These are phyloP conservation scores for Alsophila aescularia DNA, from an alignment of 2,888 invertebrate species.

Conservation along the genomic window DNA sequence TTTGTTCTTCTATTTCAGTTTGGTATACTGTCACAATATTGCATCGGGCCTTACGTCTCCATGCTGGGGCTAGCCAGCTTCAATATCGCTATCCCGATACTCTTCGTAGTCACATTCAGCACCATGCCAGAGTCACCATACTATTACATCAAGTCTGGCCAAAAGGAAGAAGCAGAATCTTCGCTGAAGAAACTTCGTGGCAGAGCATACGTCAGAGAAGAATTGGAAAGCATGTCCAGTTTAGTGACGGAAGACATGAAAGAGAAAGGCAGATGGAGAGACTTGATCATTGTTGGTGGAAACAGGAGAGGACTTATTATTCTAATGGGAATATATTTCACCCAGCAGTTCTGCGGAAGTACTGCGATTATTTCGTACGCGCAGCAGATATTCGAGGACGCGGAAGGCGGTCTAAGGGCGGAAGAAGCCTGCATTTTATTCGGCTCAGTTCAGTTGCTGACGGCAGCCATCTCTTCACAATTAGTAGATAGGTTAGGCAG, in stretches of 20 bases:
- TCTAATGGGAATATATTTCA: conserved; percentile 84
- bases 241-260: conserved; percentile 82
- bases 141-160: conserved; percentile 78
- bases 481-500: conserved; percentile 86
- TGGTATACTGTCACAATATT: conserved; percentile 85
- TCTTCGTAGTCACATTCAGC: conserved; percentile 83
- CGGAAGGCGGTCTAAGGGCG: conserved; percentile 75
- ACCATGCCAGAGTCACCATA: conserved; percentile 88
- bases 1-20: conserved; percentile 64
- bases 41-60: conserved; percentile 84
- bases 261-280: conserved; percentile 76
- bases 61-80: conserved; percentile 83
- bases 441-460: conserved; percentile 80
- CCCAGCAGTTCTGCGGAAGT: conserved; percentile 86
- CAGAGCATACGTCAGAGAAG: conserved; percentile 79
- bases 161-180: conserved; percentile 79
- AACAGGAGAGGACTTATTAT: conserved; percentile 85
- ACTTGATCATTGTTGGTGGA: conserved; percentile 73
- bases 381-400: conserved; percentile 85
- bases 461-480: conserved; percentile 83
- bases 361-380: conserved; percentile 85
- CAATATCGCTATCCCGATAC: conserved; percentile 81
- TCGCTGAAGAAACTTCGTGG: conserved; percentile 85
- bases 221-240: conserved; percentile 81
- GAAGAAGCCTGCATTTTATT: conserved; percentile 81